Evolutionary conservation across 2,113 vertebrate genomes (phyloP).

Genomic region (Tupaia tana): DNA sequence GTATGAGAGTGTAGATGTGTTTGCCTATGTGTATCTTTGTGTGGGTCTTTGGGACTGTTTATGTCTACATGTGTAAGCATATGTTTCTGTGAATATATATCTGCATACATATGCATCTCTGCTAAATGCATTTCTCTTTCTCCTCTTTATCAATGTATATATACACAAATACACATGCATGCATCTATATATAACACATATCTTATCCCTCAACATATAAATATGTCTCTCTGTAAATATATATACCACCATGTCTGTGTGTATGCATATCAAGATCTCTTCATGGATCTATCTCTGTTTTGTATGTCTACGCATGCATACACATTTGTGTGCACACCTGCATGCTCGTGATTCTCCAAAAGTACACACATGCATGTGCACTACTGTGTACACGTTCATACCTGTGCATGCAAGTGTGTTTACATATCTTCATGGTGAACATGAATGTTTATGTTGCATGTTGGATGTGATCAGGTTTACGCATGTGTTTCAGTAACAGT

Average conservation of each 20-base stretch:
- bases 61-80: neutral
- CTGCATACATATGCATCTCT: neutral
- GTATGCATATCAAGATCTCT: neutral
- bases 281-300: neutral
- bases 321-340: neutral
- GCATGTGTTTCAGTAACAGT: neutral
- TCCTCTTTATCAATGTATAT: neutral
- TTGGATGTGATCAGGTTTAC: neutral
- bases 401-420: neutral
- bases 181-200: neutral
- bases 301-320: neutral
- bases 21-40: neutral
- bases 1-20: neutral
- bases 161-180: neutral
- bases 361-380: neutral
- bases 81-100: neutral
- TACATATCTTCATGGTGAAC: neutral
- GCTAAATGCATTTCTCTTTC: neutral
- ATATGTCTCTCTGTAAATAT: neutral
- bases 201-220: neutral
- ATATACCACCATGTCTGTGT: neutral
- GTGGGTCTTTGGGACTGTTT: neutral
- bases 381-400: neutral
- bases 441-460: neutral
- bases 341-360: neutral